phyloP scores from a whole-genome alignment of 2,113 vertebrate species.

The Galbula dea region DNA sequence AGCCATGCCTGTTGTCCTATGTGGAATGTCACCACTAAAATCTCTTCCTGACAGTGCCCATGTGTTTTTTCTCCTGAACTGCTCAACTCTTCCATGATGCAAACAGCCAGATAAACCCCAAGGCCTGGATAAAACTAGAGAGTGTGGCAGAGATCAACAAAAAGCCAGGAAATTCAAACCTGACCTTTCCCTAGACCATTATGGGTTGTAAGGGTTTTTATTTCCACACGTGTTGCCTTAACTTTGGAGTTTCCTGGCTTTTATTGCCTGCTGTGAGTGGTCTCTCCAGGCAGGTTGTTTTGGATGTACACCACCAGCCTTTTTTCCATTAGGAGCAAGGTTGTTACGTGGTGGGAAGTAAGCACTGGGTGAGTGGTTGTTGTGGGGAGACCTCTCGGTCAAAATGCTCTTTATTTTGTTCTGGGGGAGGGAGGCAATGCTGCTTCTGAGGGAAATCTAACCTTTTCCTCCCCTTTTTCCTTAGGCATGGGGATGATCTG shows the following conservation, averaged over 20 bases:
- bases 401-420: neutral
- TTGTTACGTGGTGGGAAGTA: neutral
- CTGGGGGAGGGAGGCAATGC: no score
- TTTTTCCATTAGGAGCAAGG: neutral
- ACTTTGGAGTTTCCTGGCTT: constrained; percentile 45
- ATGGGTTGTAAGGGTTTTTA: no score
- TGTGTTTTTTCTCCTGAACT: neutral
- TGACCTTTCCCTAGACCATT: constrained; percentile 64
- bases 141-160: constrained; percentile 59
- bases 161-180: constrained; percentile 72
- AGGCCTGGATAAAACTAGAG: constrained; percentile 45
- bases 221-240: constrained; percentile 57
- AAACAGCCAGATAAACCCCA: constrained; percentile 46
- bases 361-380: neutral
- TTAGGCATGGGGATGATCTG: constrained; percentile 92
- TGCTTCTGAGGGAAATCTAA: neutral
- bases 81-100: constrained; percentile 14
- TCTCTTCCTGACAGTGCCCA: rapidly evolving
- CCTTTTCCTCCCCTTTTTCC: neutral
- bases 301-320: neutral
- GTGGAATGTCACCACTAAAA: rapidly evolving
- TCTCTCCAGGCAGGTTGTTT: neutral
- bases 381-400: no score
- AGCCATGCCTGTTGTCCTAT: neutral
- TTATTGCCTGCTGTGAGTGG: neutral